These are phyloP conservation scores for Apodemia zela DNA, from an alignment of 2,888 invertebrate species.

Conservation along the genomic window DNA sequence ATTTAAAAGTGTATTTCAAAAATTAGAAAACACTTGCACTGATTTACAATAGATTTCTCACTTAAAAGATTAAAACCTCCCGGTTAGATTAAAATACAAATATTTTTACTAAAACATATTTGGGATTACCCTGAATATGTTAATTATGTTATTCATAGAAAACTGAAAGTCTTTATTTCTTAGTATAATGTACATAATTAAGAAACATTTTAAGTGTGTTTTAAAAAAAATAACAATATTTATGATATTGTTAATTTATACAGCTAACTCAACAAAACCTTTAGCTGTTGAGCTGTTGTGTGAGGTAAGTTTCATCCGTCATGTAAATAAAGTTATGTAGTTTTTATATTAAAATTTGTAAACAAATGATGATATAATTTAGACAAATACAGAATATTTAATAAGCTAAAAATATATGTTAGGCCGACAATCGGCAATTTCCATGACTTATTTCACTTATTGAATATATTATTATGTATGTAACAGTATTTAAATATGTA, in stretches of 20 bases:
- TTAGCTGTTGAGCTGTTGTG: neutral
- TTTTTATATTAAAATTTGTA: slow-evolving; percentile 8
- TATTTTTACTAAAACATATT: neutral
- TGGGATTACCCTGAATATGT: too few relatives aligned
- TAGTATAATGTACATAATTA: neutral
- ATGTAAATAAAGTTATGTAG: slow-evolving; percentile 13
- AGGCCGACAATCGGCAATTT: neutral
- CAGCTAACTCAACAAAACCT: neutral
- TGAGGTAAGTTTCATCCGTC: slow-evolving; percentile 12
- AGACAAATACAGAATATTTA: neutral
- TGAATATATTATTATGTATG: too few relatives aligned
- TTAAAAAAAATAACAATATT: neutral
- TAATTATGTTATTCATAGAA: neutral
- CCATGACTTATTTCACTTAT: neutral
- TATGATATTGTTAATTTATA: neutral
- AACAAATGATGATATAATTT: neutral
- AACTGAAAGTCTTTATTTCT: neutral
- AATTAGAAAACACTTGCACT: neutral
- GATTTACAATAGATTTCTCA: neutral
- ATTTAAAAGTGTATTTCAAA: neutral
- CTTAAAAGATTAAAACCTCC: too few relatives aligned
- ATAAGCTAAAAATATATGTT: neutral
- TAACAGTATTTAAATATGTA: too few relatives aligned
- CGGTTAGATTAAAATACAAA: too few relatives aligned
- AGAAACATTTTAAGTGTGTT: neutral